phyloP scores from a whole-genome alignment of 2,888 invertebrate species.

The Cephalotes varians region DNA sequence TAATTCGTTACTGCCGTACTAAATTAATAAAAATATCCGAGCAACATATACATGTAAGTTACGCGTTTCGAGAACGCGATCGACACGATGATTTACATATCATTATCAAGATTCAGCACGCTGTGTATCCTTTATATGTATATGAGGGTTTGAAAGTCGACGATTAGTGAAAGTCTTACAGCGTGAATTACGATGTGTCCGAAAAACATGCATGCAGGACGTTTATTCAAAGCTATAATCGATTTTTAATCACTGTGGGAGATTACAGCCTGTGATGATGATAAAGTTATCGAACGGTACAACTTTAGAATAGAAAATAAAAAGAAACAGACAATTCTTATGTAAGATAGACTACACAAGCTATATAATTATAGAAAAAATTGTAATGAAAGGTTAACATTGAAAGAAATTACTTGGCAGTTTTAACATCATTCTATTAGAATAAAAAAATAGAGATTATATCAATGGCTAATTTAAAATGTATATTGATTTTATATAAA shows the following conservation, averaged over 20 bases:
- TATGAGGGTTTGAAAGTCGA: conserved; percentile 38
- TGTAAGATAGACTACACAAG: neutral
- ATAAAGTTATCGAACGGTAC: neutral
- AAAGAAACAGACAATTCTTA: neutral
- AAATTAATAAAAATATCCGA: conserved; percentile 62
- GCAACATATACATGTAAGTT: neutral
- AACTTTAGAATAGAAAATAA: neutral
- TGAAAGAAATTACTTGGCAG: conserved; percentile 4
- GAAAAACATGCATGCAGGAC: conserved; percentile 5
- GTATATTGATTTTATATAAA: neutral
- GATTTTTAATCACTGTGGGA: conserved; percentile 16
- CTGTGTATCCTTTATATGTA: conserved; percentile 42
- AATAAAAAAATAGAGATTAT: neutral
- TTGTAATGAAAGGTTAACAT: neutral
- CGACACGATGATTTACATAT: conserved; percentile 69
- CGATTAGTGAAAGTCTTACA: conserved; percentile 69
- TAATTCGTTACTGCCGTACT: conserved; percentile 65
- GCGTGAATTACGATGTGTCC: conserved; percentile 66
- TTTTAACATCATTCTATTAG: neutral
- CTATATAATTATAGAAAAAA: neutral
- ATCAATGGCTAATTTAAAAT: neutral
- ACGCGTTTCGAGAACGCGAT: conserved; percentile 32
- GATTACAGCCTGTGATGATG: neutral
- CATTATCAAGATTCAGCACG: conserved; percentile 48
- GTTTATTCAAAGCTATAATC: conserved; percentile 7